phyloP scores from a whole-genome alignment of 2,113 vertebrate species.

The Podilymbus podiceps region DNA sequence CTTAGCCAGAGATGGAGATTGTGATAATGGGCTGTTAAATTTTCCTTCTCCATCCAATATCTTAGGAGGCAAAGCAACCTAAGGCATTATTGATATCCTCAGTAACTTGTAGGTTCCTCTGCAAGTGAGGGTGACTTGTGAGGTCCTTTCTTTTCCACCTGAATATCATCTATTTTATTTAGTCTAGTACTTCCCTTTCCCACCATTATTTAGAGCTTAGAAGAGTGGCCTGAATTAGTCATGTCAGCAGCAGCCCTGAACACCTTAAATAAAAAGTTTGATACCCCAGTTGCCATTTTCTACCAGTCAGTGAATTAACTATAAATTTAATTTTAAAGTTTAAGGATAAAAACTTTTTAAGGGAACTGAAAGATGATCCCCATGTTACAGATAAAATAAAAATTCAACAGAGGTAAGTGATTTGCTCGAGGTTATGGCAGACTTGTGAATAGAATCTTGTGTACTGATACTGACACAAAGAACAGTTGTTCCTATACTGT shows the following conservation, averaged over 20 bases:
- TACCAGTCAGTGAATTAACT: neutral
- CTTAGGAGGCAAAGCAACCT: neutral
- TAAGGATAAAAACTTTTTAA: neutral
- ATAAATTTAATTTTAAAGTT: neutral
- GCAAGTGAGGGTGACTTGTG: neutral
- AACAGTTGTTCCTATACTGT: neutral
- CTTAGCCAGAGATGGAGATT: neutral
- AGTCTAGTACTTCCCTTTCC: neutral
- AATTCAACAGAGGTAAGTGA: neutral
- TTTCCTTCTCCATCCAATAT: neutral
- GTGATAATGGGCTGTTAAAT: neutral
- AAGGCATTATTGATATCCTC: neutral
- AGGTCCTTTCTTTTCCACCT: neutral
- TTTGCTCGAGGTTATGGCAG: neutral
- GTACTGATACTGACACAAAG: neutral
- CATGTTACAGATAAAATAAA: neutral
- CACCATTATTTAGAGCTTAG: neutral
- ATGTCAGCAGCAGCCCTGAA: neutral
- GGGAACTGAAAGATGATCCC: neutral
- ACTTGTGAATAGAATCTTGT: neutral
- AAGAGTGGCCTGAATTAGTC: neutral
- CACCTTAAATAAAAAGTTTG: neutral
- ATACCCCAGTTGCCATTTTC: neutral
- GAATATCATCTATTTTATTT: neutral
- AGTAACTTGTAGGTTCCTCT: neutral